These are phyloP conservation scores for Listronotus oregonensis DNA, from an alignment of 1,140 invertebrate species.

Conservation along the genomic window DNA sequence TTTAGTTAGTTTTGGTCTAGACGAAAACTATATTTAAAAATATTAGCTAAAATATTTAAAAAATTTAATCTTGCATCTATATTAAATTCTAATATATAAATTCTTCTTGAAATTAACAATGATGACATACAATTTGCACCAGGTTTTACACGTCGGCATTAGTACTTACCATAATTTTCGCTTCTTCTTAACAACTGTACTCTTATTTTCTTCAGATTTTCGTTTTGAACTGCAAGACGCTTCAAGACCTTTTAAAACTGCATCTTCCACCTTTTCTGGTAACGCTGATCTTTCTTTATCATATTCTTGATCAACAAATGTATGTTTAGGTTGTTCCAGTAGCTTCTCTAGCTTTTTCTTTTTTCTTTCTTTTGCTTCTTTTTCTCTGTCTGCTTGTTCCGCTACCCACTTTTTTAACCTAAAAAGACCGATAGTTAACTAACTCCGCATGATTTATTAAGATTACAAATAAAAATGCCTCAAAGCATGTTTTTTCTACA, in stretches of 20 bases:
- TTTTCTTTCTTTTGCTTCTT: slow-evolving; percentile 74
- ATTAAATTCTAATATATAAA: too few relatives aligned
- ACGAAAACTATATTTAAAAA: too few relatives aligned
- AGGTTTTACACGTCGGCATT: too few relatives aligned
- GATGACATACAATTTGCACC: too few relatives aligned
- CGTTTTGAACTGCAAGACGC: slow-evolving; percentile 57
- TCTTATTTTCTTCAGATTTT: slow-evolving; percentile 52
- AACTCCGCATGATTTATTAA: too few relatives aligned
- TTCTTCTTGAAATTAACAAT: too few relatives aligned
- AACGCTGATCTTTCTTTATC: slow-evolving; percentile 76
- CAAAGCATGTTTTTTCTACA: too few relatives aligned
- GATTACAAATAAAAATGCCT: too few relatives aligned
- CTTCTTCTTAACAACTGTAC: slow-evolving; percentile 57
- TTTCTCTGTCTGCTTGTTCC: slow-evolving; percentile 79
- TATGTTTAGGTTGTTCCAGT: slow-evolving; percentile 76
- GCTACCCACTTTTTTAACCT: slow-evolving; percentile 85
- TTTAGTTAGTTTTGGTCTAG: too few relatives aligned
- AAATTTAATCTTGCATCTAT: too few relatives aligned
- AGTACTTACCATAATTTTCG: slow-evolving; percentile 58
- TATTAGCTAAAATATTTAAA: too few relatives aligned
- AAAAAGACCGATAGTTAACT: neutral
- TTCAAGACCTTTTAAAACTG: slow-evolving; percentile 79
- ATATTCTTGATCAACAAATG: slow-evolving; percentile 81
- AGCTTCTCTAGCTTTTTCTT: slow-evolving; percentile 80
- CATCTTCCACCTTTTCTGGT: slow-evolving; percentile 79